Conservation (phyloP, 2,888 invertebrate species). For the Neria commutata region DNA sequence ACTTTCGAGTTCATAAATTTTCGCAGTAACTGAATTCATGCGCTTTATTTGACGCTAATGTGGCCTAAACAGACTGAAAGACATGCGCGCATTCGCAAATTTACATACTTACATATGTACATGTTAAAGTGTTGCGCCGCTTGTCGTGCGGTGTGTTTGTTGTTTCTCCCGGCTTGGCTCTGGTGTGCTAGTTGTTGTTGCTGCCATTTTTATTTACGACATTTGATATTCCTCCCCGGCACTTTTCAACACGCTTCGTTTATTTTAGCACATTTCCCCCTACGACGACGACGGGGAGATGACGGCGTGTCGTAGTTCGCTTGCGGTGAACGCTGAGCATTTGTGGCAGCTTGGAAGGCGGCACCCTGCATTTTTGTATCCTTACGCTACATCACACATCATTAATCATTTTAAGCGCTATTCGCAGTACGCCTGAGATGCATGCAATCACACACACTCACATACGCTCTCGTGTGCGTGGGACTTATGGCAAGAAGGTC, state of each 20-base stretch:
- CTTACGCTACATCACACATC: conserved; percentile 50
- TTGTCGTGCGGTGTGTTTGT: not conserved
- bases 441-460: not conserved
- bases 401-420: conserved; percentile 53
- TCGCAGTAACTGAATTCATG: conserved; percentile 54
- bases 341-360: conserved; percentile 1
- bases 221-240: not conserved
- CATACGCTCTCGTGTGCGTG: conserved; percentile 28
- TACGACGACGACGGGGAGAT: too few relatives aligned
- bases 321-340: conserved; percentile 11
- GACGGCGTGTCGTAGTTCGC: too few relatives aligned
- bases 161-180: too few relatives aligned
- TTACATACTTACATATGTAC: conserved; percentile 8
- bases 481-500: too few relatives aligned
- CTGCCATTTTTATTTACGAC: conserved; percentile 8
- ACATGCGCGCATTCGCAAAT: not conserved
- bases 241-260: not conserved
- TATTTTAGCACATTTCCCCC: not conserved
- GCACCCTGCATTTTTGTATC: conserved; percentile 28
- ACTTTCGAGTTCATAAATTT: conserved; percentile 52
- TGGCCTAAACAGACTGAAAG: conserved; percentile 45
- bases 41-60: conserved; percentile 59
- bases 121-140: conserved; percentile 5
- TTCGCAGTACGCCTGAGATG: not conserved
- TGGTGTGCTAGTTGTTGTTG: not conserved